Percentiles rank a stretch among this genome's conserved stretches.
Evolutionary conservation across 2,888 invertebrate genomes (phyloP).

Genomic region (Chesias legatella): DNA sequence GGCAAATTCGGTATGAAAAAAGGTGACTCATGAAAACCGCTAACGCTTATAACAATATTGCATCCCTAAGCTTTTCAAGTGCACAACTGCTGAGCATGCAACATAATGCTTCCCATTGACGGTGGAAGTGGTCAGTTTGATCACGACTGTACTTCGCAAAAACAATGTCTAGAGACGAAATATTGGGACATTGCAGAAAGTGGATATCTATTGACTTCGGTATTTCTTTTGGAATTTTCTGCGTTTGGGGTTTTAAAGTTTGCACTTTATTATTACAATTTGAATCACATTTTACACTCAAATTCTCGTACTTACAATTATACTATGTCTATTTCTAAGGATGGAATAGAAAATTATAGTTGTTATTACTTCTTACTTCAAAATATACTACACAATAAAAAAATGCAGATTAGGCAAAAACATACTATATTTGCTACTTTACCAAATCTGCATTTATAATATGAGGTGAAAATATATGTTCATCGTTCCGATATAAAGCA

Average conservation of each 20-base stretch:
- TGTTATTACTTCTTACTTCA: too few species aligned
- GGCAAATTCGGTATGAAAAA: not conserved
- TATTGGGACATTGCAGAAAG: slow-evolving; percentile 31
- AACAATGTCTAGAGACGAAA: slow-evolving; percentile 42
- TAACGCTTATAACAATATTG: slow-evolving; percentile 24
- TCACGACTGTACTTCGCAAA: slow-evolving; percentile 41
- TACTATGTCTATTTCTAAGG: too few species aligned
- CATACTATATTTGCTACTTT: too few species aligned
- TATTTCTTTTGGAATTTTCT: slow-evolving; percentile 5
- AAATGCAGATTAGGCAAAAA: too few species aligned
- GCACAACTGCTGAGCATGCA: slow-evolving; percentile 55
- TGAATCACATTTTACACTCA: too few species aligned
- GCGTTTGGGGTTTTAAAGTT: not conserved
- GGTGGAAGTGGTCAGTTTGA: slow-evolving; percentile 55
- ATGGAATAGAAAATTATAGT: too few species aligned
- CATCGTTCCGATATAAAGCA: too few species aligned
- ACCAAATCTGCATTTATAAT: too few species aligned
- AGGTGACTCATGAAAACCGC: slow-evolving; percentile 3
- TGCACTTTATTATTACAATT: too few species aligned
- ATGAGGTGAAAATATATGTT: too few species aligned
- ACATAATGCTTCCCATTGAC: slow-evolving; percentile 55
- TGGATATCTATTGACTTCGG: slow-evolving; percentile 8
- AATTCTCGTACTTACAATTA: too few species aligned
- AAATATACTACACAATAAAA: too few species aligned
- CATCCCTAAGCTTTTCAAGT: slow-evolving; percentile 42